Evolutionary conservation across 2,113 vertebrate genomes (phyloP).

Genomic region (Oostethus manadensis): DNA sequence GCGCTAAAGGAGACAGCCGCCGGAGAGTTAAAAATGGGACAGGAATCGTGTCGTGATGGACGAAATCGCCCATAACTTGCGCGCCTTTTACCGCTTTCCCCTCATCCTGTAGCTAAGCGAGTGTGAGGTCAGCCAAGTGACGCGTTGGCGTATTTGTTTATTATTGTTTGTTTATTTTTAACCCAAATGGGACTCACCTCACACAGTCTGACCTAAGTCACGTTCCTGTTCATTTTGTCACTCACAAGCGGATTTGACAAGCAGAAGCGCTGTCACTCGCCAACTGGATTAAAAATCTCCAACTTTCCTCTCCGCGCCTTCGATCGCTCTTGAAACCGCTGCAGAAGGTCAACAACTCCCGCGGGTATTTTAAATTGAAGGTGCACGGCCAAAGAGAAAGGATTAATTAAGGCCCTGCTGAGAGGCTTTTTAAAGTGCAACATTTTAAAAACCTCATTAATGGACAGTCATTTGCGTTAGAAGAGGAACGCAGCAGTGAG

Average conservation of each 20-base stretch:
- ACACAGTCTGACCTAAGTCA: too few relatives aligned
- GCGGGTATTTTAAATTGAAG: neutral
- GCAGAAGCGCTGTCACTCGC: neutral
- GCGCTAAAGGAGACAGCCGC: conserved; percentile 13
- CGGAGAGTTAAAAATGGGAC: conserved; percentile 16
- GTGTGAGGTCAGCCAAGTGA: conserved; percentile 45
- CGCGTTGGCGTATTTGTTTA: conserved; percentile 13
- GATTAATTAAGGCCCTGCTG: conserved; percentile 1
- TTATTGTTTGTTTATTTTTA: neutral
- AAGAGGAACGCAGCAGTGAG: neutral
- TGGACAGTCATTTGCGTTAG: neutral
- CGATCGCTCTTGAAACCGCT: neutral
- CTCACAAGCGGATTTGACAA: neutral
- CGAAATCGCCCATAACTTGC: conserved; percentile 7
- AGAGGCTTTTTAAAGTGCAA: neutral
- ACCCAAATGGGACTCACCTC: neutral
- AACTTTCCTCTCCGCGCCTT: neutral
- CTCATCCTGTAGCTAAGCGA: conserved; percentile 24
- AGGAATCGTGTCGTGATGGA: conserved; percentile 16
- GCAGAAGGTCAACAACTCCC: neutral
- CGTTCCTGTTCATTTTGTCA: too few relatives aligned
- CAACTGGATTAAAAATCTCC: neutral
- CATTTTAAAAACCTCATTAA: conserved; percentile 6
- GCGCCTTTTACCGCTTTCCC: conserved; percentile 24
- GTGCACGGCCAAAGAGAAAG: neutral